A percentile compares a stretch with the other conserved stretches of the same genome.
Conservation (phyloP, 2,888 invertebrate genomes). For the Rhagophthalmus giganteus region DNA sequence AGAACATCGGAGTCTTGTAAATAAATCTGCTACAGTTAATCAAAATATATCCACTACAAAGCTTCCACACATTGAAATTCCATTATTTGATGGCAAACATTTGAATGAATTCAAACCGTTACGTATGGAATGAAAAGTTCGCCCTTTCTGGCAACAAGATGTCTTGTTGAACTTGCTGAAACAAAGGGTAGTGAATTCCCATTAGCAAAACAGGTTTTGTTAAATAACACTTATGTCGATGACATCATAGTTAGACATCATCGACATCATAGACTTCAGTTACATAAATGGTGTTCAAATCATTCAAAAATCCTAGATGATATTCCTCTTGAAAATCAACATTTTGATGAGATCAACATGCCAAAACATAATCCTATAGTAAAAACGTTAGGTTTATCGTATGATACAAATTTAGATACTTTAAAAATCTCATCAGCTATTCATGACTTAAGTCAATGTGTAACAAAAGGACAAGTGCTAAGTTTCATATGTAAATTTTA, state of each 20-base stretch:
- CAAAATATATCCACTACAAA: too few relatives aligned
- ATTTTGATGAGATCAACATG: slow-evolving; percentile 1
- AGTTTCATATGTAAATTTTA: not conserved
- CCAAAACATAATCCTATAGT: too few relatives aligned
- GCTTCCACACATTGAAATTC: too few relatives aligned
- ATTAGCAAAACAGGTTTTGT: not conserved
- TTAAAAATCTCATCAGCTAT: not conserved
- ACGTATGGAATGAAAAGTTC: slow-evolving; percentile 4
- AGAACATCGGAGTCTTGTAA: too few relatives aligned
- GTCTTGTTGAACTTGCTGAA: not conserved
- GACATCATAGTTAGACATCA: slow-evolving; percentile 1
- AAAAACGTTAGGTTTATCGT: not conserved
- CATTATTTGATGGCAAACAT: too few relatives aligned
- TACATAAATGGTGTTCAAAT: slow-evolving; percentile 8
- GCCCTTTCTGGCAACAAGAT: slow-evolving; percentile 2
- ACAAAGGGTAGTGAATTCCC: not conserved
- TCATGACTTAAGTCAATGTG: too few relatives aligned
- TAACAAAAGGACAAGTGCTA: not conserved
- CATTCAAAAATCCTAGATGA: not conserved
- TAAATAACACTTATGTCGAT: slow-evolving; percentile 7
- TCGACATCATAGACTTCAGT: not conserved
- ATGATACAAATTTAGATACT: not conserved
- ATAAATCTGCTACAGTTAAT: too few relatives aligned
- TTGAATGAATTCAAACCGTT: slow-evolving; percentile 8
- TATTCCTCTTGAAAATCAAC: not conserved